Evolutionary conservation across 2,113 vertebrate genomes (phyloP).

Genomic region (Macheiramphus alcinus): DNA sequence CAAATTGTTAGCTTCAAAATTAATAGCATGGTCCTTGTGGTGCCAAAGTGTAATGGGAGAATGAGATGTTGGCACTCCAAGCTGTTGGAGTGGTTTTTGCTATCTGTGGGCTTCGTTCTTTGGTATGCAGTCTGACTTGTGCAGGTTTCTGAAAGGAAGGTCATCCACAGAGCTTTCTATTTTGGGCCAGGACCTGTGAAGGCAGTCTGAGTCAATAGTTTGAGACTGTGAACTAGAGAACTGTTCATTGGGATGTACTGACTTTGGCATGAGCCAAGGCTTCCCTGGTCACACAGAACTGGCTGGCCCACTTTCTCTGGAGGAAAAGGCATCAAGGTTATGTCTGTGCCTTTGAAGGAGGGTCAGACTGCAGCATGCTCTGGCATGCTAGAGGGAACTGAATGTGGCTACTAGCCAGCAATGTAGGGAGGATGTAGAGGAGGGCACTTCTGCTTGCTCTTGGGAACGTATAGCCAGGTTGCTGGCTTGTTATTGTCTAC

Average conservation of each 20-base stretch:
- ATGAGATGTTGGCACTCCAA: not conserved
- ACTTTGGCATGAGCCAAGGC: not conserved
- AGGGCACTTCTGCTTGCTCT: not conserved
- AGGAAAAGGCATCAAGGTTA: not conserved
- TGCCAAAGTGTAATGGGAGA: not conserved
- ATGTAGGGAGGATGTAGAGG: not conserved
- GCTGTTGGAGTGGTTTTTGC: not conserved
- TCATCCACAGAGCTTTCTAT: not conserved
- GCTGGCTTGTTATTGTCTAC: not conserved
- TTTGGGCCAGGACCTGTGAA: not conserved
- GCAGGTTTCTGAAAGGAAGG: not conserved
- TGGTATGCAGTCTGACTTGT: too few relatives aligned
- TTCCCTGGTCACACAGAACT: fast-evolving
- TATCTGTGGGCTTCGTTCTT: not conserved
- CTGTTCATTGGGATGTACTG: fast-evolving
- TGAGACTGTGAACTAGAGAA: not conserved
- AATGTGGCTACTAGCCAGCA: not conserved
- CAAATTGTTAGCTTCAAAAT: not conserved
- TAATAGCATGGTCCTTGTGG: not conserved
- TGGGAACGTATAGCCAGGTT: not conserved
- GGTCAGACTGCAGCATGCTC: fast-evolving
- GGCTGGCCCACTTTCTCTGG: fast-evolving
- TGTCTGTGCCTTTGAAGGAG: not conserved
- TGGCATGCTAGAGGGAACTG: fast-evolving
- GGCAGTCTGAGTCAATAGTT: not conserved